Percentiles rank a stretch among this genome's conserved stretches.
phyloP scores from a whole-genome alignment of 2,113 vertebrate genomes.

The Rattus rattus region DNA sequence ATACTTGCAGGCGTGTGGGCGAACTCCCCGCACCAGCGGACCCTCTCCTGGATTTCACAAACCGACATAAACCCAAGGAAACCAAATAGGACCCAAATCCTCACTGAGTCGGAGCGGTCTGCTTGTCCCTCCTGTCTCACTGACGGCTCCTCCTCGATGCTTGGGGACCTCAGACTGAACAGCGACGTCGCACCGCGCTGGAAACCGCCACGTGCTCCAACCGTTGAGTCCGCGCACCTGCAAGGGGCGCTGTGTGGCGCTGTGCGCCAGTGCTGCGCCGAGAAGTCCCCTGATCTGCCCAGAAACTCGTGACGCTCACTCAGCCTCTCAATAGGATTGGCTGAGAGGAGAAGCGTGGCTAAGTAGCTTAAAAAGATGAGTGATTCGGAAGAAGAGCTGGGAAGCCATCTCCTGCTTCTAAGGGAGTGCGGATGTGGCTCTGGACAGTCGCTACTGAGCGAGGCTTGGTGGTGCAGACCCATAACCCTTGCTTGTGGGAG shows the following conservation, averaged over 20 bases:
- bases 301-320: conserved; percentile 58
- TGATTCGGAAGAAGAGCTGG: background rate
- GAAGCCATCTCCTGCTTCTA: background rate
- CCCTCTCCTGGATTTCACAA: background rate
- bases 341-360: background rate
- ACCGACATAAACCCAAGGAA: background rate
- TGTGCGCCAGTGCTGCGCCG: rapidly evolving
- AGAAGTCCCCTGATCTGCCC: conserved; percentile 1
- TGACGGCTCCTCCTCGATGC: background rate
- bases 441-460: background rate
- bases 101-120: background rate
- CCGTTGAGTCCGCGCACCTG: conserved; percentile 1
- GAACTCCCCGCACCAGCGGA: background rate
- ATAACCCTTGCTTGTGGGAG: background rate
- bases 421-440: background rate
- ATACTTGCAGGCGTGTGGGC: background rate
- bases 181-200: rapidly evolving
- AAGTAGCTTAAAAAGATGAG: background rate
- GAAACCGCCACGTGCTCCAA: background rate
- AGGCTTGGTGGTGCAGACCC: background rate
- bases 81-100: background rate
- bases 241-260: background rate
- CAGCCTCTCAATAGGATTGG: background rate
- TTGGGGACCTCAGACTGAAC: background rate
- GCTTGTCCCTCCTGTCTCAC: background rate